A percentile compares a stretch with the other conserved stretches of the same genome.
These are phyloP conservation scores for Mionectes macconnelli DNA, from an alignment of 2,113 vertebrate genomes.

Conservation along the genomic window DNA sequence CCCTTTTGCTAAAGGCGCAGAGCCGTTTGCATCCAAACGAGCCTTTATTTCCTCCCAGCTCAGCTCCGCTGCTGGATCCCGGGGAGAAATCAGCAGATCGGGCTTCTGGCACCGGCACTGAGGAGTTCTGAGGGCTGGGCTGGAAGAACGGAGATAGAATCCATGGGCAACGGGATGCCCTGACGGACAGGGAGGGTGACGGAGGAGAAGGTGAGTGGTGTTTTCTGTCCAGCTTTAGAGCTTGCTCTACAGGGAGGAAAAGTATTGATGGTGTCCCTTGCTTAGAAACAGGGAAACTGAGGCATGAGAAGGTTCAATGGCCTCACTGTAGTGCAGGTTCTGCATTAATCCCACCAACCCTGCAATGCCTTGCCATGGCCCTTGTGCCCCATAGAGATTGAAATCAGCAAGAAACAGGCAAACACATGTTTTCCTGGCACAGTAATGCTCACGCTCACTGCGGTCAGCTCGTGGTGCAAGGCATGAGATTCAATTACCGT, in stretches of 20 bases:
- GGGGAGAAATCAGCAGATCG: accelerated
- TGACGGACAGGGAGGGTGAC: not conserved
- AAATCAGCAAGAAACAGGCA: not conserved
- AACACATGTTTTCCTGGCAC: not conserved
- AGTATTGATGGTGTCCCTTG: not conserved
- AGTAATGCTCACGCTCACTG: accelerated
- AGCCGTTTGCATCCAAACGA: not conserved
- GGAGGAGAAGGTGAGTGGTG: not conserved
- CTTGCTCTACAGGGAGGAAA: not conserved
- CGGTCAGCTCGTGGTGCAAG: accelerated
- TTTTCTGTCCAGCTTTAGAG: not conserved
- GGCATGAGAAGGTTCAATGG: not conserved
- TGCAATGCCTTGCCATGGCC: not conserved
- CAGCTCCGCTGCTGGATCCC: not conserved
- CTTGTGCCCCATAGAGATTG: accelerated
- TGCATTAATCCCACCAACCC: not conserved
- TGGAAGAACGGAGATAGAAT: not conserved
- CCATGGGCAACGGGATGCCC: accelerated
- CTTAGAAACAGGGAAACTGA: not conserved
- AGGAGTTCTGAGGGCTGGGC: not conserved
- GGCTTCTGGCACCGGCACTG: not conserved
- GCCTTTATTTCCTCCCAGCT: not conserved
- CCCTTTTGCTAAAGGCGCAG: not conserved
- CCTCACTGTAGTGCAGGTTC: accelerated
- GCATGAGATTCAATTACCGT: not conserved